Base-by-base conservation (phyloP, 2,113 vertebrate genomes). In the Aptenodytes patagonicus region DNA sequence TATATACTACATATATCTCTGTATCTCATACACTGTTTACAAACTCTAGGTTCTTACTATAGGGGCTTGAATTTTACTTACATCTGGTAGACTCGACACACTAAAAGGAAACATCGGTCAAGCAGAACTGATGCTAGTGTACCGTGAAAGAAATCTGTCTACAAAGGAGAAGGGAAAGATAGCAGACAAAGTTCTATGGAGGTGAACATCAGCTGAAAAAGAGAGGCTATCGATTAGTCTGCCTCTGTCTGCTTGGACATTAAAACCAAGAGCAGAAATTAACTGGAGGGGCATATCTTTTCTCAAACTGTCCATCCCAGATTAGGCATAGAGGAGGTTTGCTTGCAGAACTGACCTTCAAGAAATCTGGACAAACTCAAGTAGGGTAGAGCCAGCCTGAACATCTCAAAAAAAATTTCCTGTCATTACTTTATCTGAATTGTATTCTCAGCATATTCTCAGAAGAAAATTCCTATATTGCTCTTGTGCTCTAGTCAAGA, bases 61-160 rank as follows among this genome's bases (percentile, higher is more conserved):
- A 71, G 32, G 8, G 36, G 15, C 19, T 66, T 92, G n/a, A 94
- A 78, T 82, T 95, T 70, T 88, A 47, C 36, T 68, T 71, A 31
- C 5, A 78, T 54, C 29, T 29, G 22, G 29, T 20, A 88, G 55
- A 76, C 52, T 29, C 0, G 0, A 14, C 20, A 66, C 16, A 79
- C 31, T 83, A 73, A 88, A 89, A 79, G 49, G 46, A 90, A 95
- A 82, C 25, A 83, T 19, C 6, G 9, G 87, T 73, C 71, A 95
- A 90, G 79, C 60, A 95, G 69, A 97, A 95, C 42, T 0, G 0
- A 61, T 81, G 80, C 8, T 77, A 79, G 29, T 32, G 84, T 93
- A 64, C 71, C 0, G 0, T 66, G 52, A 68, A 90, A 95, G 32
- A 89, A 72, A 90, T 83, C 64, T 92, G 60, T 79, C 61, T 95